Base-by-base conservation (phyloP, 2,888 invertebrate species). In the Chloroclystis v-ata region DNA sequence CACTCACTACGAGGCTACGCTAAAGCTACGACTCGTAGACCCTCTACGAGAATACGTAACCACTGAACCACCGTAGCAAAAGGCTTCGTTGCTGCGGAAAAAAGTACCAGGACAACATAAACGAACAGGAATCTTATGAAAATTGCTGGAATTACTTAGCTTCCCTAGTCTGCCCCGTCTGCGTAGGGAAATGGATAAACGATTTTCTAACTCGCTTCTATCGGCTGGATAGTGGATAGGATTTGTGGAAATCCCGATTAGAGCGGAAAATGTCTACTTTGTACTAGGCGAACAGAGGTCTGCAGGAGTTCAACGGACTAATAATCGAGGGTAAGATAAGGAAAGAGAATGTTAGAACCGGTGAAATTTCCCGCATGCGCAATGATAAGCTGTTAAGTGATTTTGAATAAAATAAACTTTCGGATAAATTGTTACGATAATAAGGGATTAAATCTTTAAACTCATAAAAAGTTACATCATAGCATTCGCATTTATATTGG, bases 211-310 rank as follows among this genome's bases (percentile, higher is more conserved):
- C 75, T 75, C 73, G 59, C 65, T 65, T 65, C 72, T 73, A 71
- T 63, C 57, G 63, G 69, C 14, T 20, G 16, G 32, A 16, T 33
- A 33, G 62, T 72, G 73, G 74, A 78, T 75, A 75, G 78, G 78
- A 72, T 75, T 75, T 73, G 77, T 76, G 83, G 65, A 83, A 84
- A 85, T 79, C 83, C 83, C 82, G 86, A 87, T 87, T 86, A 87
- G 84, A 87, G 85, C 85, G 85, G 85, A 87, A 86, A 87, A 87
- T 84, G 73, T 83, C 84, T 82, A 82, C 82, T 78, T 60, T 58
- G 54, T 82, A 87, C 84, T 69, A 84, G 83, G 85, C 52, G 32
- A 44, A 14, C 72, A 87, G 68, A 62, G 56, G 30, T 25, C 24
- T 20, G 26, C 12, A 54, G 52, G 43, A 66, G 56, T 52, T 47